These are phyloP conservation scores for Nothoprocta perdicaria DNA, from an alignment of 2,113 vertebrate species.

Conservation along the genomic window DNA sequence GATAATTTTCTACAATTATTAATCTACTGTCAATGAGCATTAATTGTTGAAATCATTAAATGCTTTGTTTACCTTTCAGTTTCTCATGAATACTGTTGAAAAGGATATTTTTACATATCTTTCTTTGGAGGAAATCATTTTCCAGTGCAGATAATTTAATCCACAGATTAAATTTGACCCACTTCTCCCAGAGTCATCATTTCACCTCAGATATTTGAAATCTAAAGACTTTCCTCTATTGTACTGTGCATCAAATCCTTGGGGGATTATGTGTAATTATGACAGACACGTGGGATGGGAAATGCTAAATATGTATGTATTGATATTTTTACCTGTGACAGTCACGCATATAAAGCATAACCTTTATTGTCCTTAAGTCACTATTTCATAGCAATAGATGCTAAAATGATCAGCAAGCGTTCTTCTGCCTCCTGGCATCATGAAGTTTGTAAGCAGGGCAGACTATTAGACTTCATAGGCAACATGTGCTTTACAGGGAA, in stretches of 20 bases:
- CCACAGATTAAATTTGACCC: conserved; percentile 53
- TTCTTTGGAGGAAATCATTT: conserved; percentile 21
- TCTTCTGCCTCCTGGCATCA: not conserved
- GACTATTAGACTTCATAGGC: not conserved
- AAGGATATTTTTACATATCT: not conserved
- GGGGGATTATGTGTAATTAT: conserved; percentile 59
- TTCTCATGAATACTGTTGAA: not conserved
- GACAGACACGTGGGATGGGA: not conserved
- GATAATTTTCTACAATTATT: not conserved
- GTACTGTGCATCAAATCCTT: conserved; percentile 12
- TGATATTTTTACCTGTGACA: conserved; percentile 6
- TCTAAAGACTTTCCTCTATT: conserved; percentile 25
- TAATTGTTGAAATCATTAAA: not conserved
- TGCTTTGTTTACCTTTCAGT: not conserved
- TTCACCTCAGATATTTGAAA: conserved; percentile 45
- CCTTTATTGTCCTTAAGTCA: not conserved
- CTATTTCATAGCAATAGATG: not conserved
- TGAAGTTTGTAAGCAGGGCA: not conserved
- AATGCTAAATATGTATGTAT: not conserved
- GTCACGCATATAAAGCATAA: conserved; percentile 37
- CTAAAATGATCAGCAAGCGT: not conserved
- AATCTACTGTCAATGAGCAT: not conserved
- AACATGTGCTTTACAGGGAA: fast-evolving
- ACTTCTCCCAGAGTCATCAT: conserved; percentile 26
- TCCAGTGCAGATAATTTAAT: conserved; percentile 21